A percentile compares a stretch with the other conserved stretches of the same genome.
phyloP scores from a whole-genome alignment of 2,888 invertebrate genomes.

The Macaria liturata region DNA sequence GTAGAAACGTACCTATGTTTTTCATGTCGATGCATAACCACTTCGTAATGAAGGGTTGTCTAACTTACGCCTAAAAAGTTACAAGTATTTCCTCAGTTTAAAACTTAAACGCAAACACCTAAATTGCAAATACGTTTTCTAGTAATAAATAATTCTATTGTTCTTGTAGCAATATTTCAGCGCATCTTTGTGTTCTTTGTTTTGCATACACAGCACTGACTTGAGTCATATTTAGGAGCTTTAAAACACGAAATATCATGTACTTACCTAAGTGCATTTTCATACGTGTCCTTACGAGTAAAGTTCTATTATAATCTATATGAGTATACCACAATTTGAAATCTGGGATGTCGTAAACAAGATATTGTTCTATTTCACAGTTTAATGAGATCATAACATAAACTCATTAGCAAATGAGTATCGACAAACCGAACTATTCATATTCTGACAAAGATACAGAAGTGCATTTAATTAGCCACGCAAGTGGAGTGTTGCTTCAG shows the following conservation, averaged over 20 bases:
- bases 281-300: conserved; percentile 1
- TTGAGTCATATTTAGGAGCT: conserved; percentile 8
- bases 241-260: not conserved
- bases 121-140: conserved; percentile 2
- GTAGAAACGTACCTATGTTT: too few relatives aligned
- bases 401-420: conserved; percentile 12
- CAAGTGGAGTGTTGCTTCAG: not conserved
- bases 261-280: not conserved
- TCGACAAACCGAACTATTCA: not conserved
- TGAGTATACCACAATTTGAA: conserved; percentile 8
- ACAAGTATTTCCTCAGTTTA: too few relatives aligned
- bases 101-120: too few relatives aligned
- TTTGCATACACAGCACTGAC: conserved; percentile 39
- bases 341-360: conserved; percentile 6
- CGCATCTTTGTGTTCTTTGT: conserved; percentile 28
- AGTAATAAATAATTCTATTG: conserved; percentile 6
- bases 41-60: too few relatives aligned
- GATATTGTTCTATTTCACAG: conserved; percentile 7
- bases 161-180: conserved; percentile 9
- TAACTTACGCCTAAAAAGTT: too few relatives aligned
- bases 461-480: conserved; percentile 4
- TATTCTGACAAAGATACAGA: conserved; percentile 6
- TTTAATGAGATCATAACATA: conserved; percentile 15
- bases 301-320: not conserved
- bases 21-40: too few relatives aligned